Percentiles rank a stretch among this genome's conserved stretches.
Evolutionary conservation across 2,888 invertebrate species (phyloP).

Genomic region (Nasonia oneida): DNA sequence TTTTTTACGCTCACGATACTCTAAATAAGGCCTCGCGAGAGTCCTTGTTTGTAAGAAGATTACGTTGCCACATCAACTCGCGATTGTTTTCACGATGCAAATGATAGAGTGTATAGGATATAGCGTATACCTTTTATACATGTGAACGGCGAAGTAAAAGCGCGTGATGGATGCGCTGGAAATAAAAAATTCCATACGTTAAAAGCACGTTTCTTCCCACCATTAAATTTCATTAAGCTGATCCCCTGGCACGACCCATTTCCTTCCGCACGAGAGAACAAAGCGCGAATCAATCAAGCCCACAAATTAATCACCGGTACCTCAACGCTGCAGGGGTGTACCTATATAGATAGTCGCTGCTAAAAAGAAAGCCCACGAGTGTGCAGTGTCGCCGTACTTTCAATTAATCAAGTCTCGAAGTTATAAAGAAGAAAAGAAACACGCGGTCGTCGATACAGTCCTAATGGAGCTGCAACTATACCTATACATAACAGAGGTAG

Average conservation of each 20-base stretch:
- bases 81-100: background rate
- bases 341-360: background rate
- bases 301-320: conserved; percentile 15
- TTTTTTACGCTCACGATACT: background rate
- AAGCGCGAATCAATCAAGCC: conserved; percentile 19
- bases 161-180: background rate
- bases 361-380: background rate
- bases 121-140: background rate
- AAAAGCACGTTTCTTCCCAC: background rate
- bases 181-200: background rate
- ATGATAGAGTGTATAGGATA: background rate
- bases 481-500: background rate
- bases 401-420: conserved; percentile 36
- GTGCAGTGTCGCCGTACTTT: background rate
- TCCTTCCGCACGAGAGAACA: conserved; percentile 1
- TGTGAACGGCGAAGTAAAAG: background rate
- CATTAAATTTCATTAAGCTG: background rate
- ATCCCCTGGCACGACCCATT: background rate
- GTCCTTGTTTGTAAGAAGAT: too few species aligned
- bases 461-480: conserved; percentile 39
- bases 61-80: too few species aligned
- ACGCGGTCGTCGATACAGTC: conserved; percentile 14
- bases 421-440: background rate
- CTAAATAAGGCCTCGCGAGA: background rate
- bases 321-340: background rate